Evolutionary conservation across 2,888 invertebrate genomes (phyloP).

Genomic region (Perdita meconis): DNA sequence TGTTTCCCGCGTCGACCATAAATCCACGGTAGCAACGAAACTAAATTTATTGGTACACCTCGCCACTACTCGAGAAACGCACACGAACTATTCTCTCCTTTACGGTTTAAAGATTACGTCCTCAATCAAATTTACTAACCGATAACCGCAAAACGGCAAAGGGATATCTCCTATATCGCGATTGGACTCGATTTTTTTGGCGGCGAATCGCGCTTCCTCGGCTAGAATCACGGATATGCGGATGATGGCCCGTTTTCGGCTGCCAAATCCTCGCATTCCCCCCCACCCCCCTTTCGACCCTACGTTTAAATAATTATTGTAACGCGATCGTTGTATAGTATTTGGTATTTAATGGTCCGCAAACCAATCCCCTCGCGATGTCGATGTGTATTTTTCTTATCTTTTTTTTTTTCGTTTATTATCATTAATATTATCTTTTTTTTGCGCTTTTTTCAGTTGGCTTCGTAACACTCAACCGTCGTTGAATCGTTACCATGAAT

Average conservation of each 20-base stretch:
- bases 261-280: slow-evolving; percentile 14
- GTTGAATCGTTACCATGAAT: slow-evolving; percentile 54
- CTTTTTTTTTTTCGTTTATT: not conserved
- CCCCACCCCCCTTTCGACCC: slow-evolving; percentile 15
- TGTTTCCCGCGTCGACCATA: slow-evolving; percentile 8
- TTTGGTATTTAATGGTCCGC: slow-evolving; percentile 80
- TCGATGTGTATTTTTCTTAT: slow-evolving; percentile 53
- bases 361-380: slow-evolving; percentile 70
- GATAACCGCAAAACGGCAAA: slow-evolving; percentile 41
- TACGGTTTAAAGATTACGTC: slow-evolving; percentile 30
- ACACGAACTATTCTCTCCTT: slow-evolving; percentile 17
- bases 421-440: slow-evolving; percentile 25
- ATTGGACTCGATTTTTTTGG: not conserved
- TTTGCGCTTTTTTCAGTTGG: not conserved
- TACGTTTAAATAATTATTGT: slow-evolving; percentile 78
- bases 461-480: slow-evolving; percentile 34
- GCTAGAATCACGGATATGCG: slow-evolving; percentile 9
- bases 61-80: slow-evolving; percentile 36
- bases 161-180: slow-evolving; percentile 21
- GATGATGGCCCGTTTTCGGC: not conserved
- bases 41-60: slow-evolving; percentile 23
- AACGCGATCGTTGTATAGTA: slow-evolving; percentile 81
- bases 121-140: slow-evolving; percentile 64
- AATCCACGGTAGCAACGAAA: slow-evolving; percentile 11
- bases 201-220: not conserved